Percentiles rank a stretch among this genome's conserved stretches.
Conservation (phyloP, 2,888 invertebrate species). For the Archips xylosteana region DNA sequence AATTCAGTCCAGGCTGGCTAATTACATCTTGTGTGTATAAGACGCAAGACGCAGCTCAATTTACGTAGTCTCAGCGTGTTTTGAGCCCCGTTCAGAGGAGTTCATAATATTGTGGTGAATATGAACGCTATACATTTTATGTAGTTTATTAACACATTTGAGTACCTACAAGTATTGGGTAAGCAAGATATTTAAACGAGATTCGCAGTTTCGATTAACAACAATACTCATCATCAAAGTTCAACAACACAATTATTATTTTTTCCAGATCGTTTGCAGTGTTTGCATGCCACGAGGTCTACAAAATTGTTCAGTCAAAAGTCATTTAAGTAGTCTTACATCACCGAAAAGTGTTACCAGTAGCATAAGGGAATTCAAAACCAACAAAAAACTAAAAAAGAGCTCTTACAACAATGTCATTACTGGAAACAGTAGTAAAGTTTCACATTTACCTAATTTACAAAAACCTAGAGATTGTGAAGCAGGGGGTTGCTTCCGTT, state of each 20-base stretch:
- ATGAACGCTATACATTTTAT: neutral
- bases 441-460: conserved; percentile 61
- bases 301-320: conserved; percentile 45
- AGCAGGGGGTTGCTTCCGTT: conserved; percentile 9
- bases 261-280: conserved; percentile 55
- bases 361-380: neutral
- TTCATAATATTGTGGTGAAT: no score
- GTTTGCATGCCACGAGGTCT: conserved; percentile 53
- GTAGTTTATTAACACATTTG: neutral
- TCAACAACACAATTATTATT: neutral
- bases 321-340: neutral
- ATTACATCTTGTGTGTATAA: no score
- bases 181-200: conserved; percentile 6
- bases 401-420: neutral
- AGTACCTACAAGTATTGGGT: conserved; percentile 11
- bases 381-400: neutral
- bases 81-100: no score
- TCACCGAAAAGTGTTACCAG: neutral
- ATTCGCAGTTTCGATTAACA: neutral
- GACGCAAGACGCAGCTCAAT: no score
- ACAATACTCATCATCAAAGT: neutral
- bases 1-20: no score
- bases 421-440: conserved; percentile 36
- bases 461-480: conserved; percentile 51
- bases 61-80: no score